These are phyloP conservation scores for Sphaerophoria rueppellii DNA, from an alignment of 2,888 invertebrate genomes.

Conservation along the genomic window DNA sequence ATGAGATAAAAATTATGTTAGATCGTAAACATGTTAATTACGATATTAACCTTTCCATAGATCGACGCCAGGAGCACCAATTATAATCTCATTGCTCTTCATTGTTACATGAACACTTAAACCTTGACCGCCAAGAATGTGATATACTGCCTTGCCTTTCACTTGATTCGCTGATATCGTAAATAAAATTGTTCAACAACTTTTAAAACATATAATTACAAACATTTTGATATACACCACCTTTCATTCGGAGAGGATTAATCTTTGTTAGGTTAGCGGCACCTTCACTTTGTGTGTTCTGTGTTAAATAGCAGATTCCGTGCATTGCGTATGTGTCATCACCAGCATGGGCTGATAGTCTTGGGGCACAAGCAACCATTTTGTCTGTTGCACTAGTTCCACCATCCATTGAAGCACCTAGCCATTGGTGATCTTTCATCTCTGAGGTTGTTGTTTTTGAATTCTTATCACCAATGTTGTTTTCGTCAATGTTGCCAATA, in stretches of 20 bases:
- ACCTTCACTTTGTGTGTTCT: constrained; percentile 78
- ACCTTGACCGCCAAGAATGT: constrained; percentile 81
- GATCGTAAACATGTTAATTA: constrained; percentile 61
- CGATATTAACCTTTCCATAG: constrained; percentile 79
- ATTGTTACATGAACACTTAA: constrained; percentile 81
- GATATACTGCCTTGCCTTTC: constrained; percentile 74
- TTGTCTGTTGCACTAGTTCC: constrained; percentile 80
- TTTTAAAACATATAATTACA: neutral
- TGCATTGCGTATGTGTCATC: constrained; percentile 79
- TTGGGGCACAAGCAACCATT: constrained; percentile 82
- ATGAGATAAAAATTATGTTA: constrained; percentile 69
- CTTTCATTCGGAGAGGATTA: constrained; percentile 79
- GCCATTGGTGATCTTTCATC: constrained; percentile 82
- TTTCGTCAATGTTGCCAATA: constrained; percentile 78
- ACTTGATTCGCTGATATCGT: constrained; percentile 76
- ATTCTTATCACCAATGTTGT: constrained; percentile 74
- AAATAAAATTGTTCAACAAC: too few relatives aligned
- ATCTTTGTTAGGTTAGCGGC: constrained; percentile 78
- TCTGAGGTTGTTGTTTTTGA: constrained; percentile 78
- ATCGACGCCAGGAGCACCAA: constrained; percentile 81
- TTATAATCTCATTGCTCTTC: constrained; percentile 80
- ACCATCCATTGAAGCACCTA: constrained; percentile 83
- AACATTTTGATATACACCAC: constrained; percentile 42
- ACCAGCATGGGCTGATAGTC: constrained; percentile 77
- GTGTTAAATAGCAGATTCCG: constrained; percentile 82